Conservation (phyloP, 2,113 vertebrate species). For the Bothrops jararaca region DNA sequence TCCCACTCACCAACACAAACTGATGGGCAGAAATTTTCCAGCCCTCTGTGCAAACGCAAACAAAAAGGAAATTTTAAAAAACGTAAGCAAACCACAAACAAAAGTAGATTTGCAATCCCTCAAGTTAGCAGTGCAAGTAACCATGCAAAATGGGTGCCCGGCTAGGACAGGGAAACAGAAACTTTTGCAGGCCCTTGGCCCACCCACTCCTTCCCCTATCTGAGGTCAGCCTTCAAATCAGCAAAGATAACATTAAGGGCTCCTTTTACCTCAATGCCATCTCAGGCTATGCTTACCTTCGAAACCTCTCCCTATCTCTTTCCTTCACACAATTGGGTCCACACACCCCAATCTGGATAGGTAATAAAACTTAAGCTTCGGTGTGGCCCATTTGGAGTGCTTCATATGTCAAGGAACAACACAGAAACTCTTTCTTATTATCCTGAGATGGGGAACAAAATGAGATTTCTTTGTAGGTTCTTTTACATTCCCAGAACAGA, state of each 20-base stretch:
- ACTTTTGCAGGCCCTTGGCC: not conserved
- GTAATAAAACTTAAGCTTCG: not conserved
- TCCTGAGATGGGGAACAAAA: not conserved
- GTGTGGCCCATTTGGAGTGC: not conserved
- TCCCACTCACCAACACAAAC: not conserved
- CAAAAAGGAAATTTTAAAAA: not conserved
- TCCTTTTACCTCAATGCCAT: not conserved
- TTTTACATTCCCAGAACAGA: not conserved
- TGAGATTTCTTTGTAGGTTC: not conserved
- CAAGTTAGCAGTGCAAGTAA: no score
- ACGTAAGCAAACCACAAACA: not conserved
- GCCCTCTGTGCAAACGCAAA: not conserved
- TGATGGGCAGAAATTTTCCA: not conserved
- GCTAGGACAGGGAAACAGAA: not conserved
- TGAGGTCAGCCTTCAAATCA: not conserved
- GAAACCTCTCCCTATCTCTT: not conserved
- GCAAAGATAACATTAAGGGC: not conserved
- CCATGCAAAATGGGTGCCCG: not conserved
- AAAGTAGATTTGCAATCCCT: not conserved
- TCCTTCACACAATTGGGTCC: not conserved
- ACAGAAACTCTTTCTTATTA: not conserved
- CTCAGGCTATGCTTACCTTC: not conserved
- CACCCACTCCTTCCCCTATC: not conserved
- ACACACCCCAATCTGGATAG: not conserved
- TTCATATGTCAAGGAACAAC: not conserved